These are phyloP conservation scores for Nematostella vectensis DNA, from an alignment of 92 coral and sea anemone species.

Conservation along the genomic window DNA sequence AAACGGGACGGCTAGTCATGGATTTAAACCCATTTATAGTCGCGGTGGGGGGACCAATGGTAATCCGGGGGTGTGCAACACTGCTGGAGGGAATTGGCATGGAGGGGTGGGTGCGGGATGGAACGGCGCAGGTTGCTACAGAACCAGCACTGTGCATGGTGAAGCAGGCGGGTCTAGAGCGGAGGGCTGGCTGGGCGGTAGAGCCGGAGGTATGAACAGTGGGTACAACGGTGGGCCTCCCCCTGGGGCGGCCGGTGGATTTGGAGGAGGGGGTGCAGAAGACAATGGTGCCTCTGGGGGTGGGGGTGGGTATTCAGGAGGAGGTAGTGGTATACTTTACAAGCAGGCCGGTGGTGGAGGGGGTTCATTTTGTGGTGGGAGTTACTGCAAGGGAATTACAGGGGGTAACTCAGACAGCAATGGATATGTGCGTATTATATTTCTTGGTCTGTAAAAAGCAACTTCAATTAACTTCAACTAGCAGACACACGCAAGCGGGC, in stretches of 20 bases:
- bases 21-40: background rate
- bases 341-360: slow-evolving; percentile 72
- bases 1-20: slow-evolving; percentile 40
- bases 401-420: slow-evolving; percentile 36
- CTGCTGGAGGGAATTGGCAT: slow-evolving; percentile 21
- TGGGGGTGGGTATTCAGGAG: slow-evolving; percentile 71
- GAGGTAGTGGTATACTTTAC: slow-evolving; percentile 43
- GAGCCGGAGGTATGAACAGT: slow-evolving; percentile 58
- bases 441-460: background rate
- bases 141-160: slow-evolving; percentile 21
- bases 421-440: slow-evolving; percentile 33
- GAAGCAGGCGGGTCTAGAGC: slow-evolving; percentile 57
- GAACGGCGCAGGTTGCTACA: slow-evolving; percentile 39
- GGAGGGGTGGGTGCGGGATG: slow-evolving; percentile 83
- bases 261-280: slow-evolving; percentile 66
- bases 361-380: slow-evolving; percentile 44
- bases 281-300: slow-evolving; percentile 73
- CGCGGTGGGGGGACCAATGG: slow-evolving; percentile 48
- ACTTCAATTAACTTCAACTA: too few relatives aligned
- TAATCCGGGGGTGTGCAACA: slow-evolving; percentile 54
- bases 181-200: slow-evolving; percentile 60
- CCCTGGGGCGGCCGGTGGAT: slow-evolving; percentile 76
- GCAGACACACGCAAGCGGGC: too few relatives aligned
- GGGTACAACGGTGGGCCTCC: slow-evolving; percentile 63
- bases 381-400: slow-evolving; percentile 27